A percentile compares a stretch with the other conserved stretches of the same genome.
These are phyloP conservation scores for Thymelicus sylvestris DNA, from an alignment of 2,888 invertebrate genomes.

Conservation along the genomic window DNA sequence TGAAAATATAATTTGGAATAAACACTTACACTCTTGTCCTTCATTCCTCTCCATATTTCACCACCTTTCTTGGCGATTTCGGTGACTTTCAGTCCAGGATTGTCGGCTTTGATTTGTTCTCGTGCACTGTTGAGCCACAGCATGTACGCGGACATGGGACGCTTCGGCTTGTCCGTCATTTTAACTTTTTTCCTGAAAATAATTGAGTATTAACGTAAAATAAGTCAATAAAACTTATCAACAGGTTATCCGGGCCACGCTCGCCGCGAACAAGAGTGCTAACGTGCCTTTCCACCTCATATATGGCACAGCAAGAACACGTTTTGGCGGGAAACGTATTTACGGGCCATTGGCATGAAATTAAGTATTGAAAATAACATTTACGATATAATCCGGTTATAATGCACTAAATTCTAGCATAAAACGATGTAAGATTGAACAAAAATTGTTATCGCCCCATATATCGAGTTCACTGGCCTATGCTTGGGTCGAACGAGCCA, in stretches of 20 bases:
- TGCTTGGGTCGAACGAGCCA: slow-evolving; percentile 83
- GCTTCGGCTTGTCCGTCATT: slow-evolving; percentile 96
- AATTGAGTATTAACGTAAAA: slow-evolving; percentile 49
- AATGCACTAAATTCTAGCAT: slow-evolving; percentile 42
- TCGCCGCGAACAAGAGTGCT: slow-evolving; percentile 45
- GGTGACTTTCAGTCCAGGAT: slow-evolving; percentile 95
- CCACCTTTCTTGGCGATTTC: slow-evolving; percentile 98
- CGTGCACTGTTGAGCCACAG: slow-evolving; percentile 96
- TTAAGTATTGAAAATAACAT: slow-evolving; percentile 39
- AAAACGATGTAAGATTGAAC: slow-evolving; percentile 49
- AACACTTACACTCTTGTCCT: slow-evolving; percentile 91
- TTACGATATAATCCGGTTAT: slow-evolving; percentile 43
- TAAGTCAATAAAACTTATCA: slow-evolving; percentile 51
- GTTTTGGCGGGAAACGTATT: slow-evolving; percentile 83
- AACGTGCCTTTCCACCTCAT: slow-evolving; percentile 59
- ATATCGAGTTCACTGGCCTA: slow-evolving; percentile 82
- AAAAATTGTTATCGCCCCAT: slow-evolving; percentile 74
- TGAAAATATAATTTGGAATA: slow-evolving; percentile 38
- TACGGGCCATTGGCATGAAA: slow-evolving; percentile 44
- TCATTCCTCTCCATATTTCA: slow-evolving; percentile 96
- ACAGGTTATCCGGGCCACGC: slow-evolving; percentile 64
- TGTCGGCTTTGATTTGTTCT: slow-evolving; percentile 94
- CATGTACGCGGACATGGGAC: slow-evolving; percentile 97
- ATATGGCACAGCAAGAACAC: slow-evolving; percentile 68
- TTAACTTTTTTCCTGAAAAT: slow-evolving; percentile 84